A percentile compares a stretch with the other conserved stretches of the same genome.
phyloP scores from a whole-genome alignment of 1,140 invertebrate genomes.

The Chymomyza costata region DNA sequence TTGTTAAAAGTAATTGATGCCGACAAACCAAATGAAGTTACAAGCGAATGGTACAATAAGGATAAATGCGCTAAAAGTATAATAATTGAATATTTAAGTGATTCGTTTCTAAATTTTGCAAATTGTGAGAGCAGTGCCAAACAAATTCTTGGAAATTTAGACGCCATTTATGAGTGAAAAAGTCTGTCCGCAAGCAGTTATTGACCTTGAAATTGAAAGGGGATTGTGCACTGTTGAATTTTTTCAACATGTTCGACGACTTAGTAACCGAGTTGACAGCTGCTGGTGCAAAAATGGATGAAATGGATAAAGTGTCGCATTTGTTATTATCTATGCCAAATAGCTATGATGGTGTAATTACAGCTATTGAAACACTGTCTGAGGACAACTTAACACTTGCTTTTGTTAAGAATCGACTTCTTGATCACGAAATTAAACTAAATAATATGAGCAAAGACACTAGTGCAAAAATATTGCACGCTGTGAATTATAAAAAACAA shows the following conservation, averaged over 20 bases:
- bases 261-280: conserved; percentile 67
- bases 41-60: conserved; percentile 53
- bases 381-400: conserved; percentile 62
- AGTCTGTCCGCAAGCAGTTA: conserved; percentile 68
- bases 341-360: conserved; percentile 65
- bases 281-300: conserved; percentile 69
- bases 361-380: conserved; percentile 73
- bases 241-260: conserved; percentile 71
- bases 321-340: conserved; percentile 67
- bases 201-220: conserved; percentile 66
- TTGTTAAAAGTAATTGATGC: neutral
- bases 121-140: conserved; percentile 46
- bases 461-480: conserved; percentile 45
- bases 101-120: conserved; percentile 64
- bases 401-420: conserved; percentile 72
- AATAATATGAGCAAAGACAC: conserved; percentile 43
- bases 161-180: conserved; percentile 71
- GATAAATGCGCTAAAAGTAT: conserved; percentile 57
- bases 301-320: conserved; percentile 66
- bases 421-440: conserved; percentile 74
- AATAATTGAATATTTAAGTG: conserved; percentile 66
- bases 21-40: conserved; percentile 22
- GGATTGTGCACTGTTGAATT: conserved; percentile 53
- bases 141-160: conserved; percentile 67
- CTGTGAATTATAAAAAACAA: conserved; percentile 3